Base-by-base conservation (phyloP, 2,113 vertebrate species). In the Myxocyprinus asiaticus region DNA sequence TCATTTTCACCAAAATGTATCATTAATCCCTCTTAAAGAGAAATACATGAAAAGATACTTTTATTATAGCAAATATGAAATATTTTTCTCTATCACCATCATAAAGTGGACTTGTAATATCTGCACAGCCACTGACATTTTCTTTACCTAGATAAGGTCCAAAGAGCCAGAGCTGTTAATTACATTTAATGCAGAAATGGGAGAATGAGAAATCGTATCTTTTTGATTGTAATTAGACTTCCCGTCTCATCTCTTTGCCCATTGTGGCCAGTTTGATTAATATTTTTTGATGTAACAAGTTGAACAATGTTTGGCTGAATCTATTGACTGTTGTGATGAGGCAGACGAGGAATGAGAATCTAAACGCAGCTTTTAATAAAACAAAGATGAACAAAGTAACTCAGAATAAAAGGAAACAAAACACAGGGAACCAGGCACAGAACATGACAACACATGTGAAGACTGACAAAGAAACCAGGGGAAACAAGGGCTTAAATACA, bases 201-300 rank as follows among this genome's bases (percentile, higher is more conserved):
- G 10, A 12, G 77, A 58, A 69, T 61, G 44, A 78, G 12, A 48
- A 78, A 70, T 78, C 56, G 8, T 78, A 78, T 78, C 77, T 63
- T 63, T 70, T 43, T 51, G 53, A 79, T 51, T 43, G 77, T 62
- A 64, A 79, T 70, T 79, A 64, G 1, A 33, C 43, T 71, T 69
- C 53, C 50, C 4, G 3, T 42, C 50, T 79, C 7, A 47, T 9
- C 47, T 79, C 76, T 72, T 42, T 63, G 8, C 67, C 42, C 48
- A 71, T 63, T 71, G 62, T 62, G 47, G 58, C 17, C 55, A 10
- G 9, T 79, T 72, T 65, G 61, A 79, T 64, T 64, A 22, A 14
- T 78, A 10, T 78, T 63, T 55, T 42, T 33, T 33, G 9, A 53
- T 43, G 7, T 10, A 63, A 71, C 33, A 63, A 44, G 67, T 42